Base-by-base conservation (phyloP, 2,113 vertebrate species). In the Cyrtonyx montezumae region DNA sequence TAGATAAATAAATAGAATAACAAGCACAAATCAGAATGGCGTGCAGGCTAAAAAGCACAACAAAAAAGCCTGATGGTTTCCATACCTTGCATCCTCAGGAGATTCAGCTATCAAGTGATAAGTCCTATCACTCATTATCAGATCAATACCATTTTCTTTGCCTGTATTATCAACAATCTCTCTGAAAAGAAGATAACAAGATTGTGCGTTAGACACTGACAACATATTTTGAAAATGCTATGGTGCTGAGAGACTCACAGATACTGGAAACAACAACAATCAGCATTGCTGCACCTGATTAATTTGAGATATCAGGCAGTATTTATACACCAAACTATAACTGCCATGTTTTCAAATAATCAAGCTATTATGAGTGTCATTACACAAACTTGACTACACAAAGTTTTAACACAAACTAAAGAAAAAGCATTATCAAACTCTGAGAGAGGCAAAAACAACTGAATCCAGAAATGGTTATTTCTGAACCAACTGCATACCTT, bases 51-150 rank as follows among this genome's bases (percentile, higher is more conserved):
- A 26, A 43, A 25, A 30, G 17, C 10, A 40, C 2, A 6, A 2
- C 12, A 9, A 2, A 2, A 20, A 17, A 11, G 13, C 6, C 3
- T 11, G 14, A 19, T 48, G 20, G 58, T 71, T 4, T 32, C 42
- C 96, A 88, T 94, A 98, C 99, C 99, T 99, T 95, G 99, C 99
- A 22, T 99, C 99, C 88, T 99, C 99, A 0, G 99, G 98, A 16
- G 98, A 98, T 80, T 99, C 99, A 0, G 99, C 99, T n/a, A 99
- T 99, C 94, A 99, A 98, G 55, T 99, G 99, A 95, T 99, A 99
- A 8, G 98, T 99, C 79, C 99, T 97, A 18, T 99, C 99, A 1
- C 97, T 96, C 98, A 99, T 98, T 69, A 99, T 95, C 17, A 99
- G 98, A 80, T 99, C 98, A 53, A 99, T 99, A 23, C 99, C 99